Evolutionary conservation across 2,113 vertebrate genomes (phyloP).

Genomic region (Porphyrio hochstetteri): DNA sequence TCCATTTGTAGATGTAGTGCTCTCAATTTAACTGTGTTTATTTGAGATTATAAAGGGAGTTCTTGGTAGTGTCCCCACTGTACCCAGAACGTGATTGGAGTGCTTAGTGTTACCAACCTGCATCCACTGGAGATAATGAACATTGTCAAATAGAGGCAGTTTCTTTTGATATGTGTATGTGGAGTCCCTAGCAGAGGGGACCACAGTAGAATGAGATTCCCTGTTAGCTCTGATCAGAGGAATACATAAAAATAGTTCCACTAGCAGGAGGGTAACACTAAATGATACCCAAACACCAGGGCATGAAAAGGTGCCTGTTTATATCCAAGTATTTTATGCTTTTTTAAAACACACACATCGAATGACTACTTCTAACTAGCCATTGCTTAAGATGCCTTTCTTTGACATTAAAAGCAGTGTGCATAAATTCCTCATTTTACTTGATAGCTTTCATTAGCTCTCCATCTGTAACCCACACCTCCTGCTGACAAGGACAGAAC

Average conservation of each 20-base stretch:
- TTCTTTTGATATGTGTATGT: not conserved
- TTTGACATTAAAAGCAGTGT: not conserved
- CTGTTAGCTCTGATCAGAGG: not conserved
- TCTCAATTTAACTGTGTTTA: not conserved
- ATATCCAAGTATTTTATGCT: not conserved
- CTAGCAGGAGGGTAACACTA: not conserved
- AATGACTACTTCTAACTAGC: not conserved
- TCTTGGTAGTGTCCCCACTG: not conserved
- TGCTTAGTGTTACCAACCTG: not conserved
- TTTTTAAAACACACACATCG: not conserved
- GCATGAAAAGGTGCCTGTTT: not conserved
- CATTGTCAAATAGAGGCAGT: not conserved
- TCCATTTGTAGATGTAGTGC: not conserved
- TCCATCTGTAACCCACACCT: slow-evolving; percentile 2
- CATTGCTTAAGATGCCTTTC: not conserved
- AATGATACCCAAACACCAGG: not conserved
- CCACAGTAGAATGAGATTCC: not conserved
- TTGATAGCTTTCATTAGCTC: not conserved
- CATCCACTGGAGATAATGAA: not conserved
- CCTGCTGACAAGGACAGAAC: not conserved
- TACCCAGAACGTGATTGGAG: not conserved
- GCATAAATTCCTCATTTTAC: not conserved
- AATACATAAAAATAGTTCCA: not conserved
- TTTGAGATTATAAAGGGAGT: not conserved
- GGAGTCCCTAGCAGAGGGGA: not conserved